Percentiles rank a stretch among this genome's conserved stretches.
Evolutionary conservation across 2,888 invertebrate species (phyloP).

Genomic region (Clostera curtula): DNA sequence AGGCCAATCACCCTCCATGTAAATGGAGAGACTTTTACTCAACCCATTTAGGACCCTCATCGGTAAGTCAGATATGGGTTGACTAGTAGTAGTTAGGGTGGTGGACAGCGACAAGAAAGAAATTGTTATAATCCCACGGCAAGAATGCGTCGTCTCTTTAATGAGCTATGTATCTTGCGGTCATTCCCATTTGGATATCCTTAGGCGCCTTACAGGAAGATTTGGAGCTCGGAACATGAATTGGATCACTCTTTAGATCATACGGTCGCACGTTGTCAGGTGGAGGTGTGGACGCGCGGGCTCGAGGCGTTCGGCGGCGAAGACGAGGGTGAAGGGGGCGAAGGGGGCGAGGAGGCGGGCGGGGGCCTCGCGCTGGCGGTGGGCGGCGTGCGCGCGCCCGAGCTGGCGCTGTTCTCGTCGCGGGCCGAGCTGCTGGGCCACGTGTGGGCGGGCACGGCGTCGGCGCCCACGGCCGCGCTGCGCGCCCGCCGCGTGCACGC

Average conservation of each 20-base stretch:
- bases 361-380: conserved; percentile 39
- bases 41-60: too few species aligned
- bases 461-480: conserved; percentile 30
- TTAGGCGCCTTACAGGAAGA: too few species aligned
- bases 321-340: conserved; percentile 9
- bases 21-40: too few species aligned
- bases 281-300: conserved; percentile 42
- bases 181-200: too few species aligned
- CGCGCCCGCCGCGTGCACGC: conserved; percentile 18
- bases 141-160: too few species aligned
- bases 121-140: too few species aligned
- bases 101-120: too few species aligned
- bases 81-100: too few species aligned
- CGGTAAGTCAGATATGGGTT: too few species aligned
- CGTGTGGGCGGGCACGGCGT: conserved; percentile 56
- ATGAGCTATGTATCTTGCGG: too few species aligned
- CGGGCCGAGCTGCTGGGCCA: conserved; percentile 51
- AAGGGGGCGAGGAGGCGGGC: conserved; percentile 20
- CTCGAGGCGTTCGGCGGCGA: conserved; percentile 28
- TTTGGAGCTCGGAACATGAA: too few species aligned
- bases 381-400: conserved; percentile 34
- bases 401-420: conserved; percentile 24
- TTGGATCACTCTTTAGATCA: not conserved
- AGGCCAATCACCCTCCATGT: too few species aligned
- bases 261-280: conserved; percentile 10